These are phyloP conservation scores for Epinephelus malabaricus DNA, from an alignment of 2,797 vertebrate species.

Conservation along the genomic window DNA sequence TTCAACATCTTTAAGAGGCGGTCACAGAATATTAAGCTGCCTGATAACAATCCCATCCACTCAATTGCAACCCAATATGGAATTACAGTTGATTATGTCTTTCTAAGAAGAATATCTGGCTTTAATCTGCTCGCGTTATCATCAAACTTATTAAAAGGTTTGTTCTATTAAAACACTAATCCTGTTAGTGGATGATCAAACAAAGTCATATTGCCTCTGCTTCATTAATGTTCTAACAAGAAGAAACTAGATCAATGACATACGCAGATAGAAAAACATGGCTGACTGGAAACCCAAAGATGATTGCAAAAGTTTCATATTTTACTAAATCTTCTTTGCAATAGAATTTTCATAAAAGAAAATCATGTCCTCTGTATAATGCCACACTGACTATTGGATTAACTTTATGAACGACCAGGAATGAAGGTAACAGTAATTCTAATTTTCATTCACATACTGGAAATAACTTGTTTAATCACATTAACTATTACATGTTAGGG, in stretches of 20 bases:
- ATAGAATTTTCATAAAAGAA: neutral
- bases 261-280: slow-evolving; percentile 14
- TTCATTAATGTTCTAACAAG: slow-evolving; percentile 55
- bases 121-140: slow-evolving; percentile 69
- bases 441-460: neutral
- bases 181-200: slow-evolving; percentile 76
- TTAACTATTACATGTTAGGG: neutral
- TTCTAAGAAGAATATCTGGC: slow-evolving; percentile 62
- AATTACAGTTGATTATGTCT: slow-evolving; percentile 55
- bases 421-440: neutral
- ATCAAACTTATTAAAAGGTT: slow-evolving; percentile 73
- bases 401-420: neutral
- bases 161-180: slow-evolving; percentile 75
- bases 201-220: slow-evolving; percentile 49
- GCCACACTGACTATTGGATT: neutral
- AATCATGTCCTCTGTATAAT: neutral
- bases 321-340: neutral
- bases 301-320: slow-evolving; percentile 17
- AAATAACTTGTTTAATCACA: neutral
- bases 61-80: slow-evolving; percentile 39
- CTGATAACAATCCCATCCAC: slow-evolving; percentile 52
- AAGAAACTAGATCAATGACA: slow-evolving; percentile 44
- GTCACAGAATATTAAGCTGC: slow-evolving; percentile 39
- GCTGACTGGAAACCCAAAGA: slow-evolving; percentile 7
- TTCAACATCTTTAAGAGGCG: slow-evolving; percentile 34